Evolutionary conservation across 2,888 invertebrate species (phyloP).

Genomic region (Andrena dorsata): DNA sequence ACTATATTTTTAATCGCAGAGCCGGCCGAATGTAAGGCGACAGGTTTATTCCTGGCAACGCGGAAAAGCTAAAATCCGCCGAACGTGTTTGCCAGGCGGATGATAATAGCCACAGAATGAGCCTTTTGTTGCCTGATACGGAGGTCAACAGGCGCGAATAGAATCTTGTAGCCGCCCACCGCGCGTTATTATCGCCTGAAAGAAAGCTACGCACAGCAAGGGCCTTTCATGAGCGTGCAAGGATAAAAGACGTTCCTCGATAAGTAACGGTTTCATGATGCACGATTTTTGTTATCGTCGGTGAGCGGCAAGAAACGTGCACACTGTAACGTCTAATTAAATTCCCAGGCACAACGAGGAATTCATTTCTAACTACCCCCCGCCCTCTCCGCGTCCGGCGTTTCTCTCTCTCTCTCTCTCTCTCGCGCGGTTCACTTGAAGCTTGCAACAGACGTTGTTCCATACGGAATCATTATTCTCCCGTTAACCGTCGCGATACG

Average conservation of each 20-base stretch:
- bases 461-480: not conserved
- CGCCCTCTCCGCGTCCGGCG: not conserved
- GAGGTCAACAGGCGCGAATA: conserved; percentile 78
- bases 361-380: conserved; percentile 30
- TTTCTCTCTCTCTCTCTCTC: not conserved
- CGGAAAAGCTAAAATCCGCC: conserved; percentile 72
- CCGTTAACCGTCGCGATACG: not conserved
- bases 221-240: conserved; percentile 67
- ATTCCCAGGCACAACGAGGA: conserved; percentile 19
- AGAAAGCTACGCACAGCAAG: conserved; percentile 68
- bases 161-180: conserved; percentile 66
- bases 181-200: conserved; percentile 73
- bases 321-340: conserved; percentile 42
- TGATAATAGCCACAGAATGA: conserved; percentile 81
- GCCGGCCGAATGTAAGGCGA: conserved; percentile 11
- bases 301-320: conserved; percentile 27
- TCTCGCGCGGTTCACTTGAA: not conserved
- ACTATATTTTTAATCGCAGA: conserved; percentile 15
- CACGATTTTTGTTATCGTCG: conserved; percentile 28
- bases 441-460: conserved; percentile 3
- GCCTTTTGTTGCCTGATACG: conserved; percentile 77
- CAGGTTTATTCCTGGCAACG: conserved; percentile 65
- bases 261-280: conserved; percentile 70
- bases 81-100: conserved; percentile 68
- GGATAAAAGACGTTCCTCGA: conserved; percentile 72